Conservation (phyloP, 2,888 invertebrate species). For the Pseudanteris insignis region DNA sequence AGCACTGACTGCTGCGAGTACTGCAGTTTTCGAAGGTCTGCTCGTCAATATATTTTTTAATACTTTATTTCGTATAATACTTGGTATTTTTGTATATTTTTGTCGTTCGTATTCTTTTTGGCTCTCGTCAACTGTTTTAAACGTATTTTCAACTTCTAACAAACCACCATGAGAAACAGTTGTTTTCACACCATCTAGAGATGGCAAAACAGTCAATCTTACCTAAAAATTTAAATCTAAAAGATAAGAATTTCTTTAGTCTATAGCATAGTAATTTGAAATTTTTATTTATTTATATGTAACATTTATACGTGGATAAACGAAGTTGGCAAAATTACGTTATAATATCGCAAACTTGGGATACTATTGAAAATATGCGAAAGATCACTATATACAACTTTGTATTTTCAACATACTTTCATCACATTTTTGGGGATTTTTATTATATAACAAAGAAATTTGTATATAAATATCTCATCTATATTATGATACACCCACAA, state of each 20-base stretch:
- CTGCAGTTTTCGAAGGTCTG: constrained; percentile 71
- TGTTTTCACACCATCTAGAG: constrained; percentile 71
- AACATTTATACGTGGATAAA: too few relatives aligned
- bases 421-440: too few relatives aligned
- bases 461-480: too few relatives aligned
- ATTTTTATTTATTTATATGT: too few relatives aligned
- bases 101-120: constrained; percentile 65
- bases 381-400: too few relatives aligned
- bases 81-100: constrained; percentile 44
- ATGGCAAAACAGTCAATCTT: constrained; percentile 78
- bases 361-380: too few relatives aligned
- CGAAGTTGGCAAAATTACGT: too few relatives aligned
- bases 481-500: too few relatives aligned
- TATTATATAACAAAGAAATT: too few relatives aligned
- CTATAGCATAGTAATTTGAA: constrained; percentile 1
- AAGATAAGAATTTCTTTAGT: constrained; percentile 47
- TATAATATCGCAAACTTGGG: too few relatives aligned
- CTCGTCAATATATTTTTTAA: constrained; percentile 56
- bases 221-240: constrained; percentile 63
- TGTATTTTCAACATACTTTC: too few relatives aligned
- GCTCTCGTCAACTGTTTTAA: constrained; percentile 75
- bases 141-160: constrained; percentile 78
- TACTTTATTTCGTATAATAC: constrained; percentile 51
- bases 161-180: constrained; percentile 77
- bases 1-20: constrained; percentile 79